Evolutionary conservation across 2,888 invertebrate species (phyloP), one percentile per base, ranked within the genome.

Genomic region (Heteromyza rotundicornis): DNA sequence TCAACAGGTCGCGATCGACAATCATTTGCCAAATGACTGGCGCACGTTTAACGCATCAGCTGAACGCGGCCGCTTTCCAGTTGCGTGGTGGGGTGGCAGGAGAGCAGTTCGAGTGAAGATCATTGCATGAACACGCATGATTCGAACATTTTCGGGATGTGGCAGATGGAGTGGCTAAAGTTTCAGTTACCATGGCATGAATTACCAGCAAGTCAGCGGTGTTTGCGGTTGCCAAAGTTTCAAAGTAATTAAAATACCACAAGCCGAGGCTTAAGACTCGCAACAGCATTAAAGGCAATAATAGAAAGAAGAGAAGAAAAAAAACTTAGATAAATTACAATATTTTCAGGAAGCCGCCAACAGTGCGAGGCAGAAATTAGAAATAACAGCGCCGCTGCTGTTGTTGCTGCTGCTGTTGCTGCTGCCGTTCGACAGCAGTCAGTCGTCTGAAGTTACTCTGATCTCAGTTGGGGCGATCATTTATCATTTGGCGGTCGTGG

Each of bases 11-110:
- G 75, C 77, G 78, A 80, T 79, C 79, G 78, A 74, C 78, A 80
- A 74, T 74, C 77, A 74, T 79, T 79, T 76, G 68, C 71, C 72
- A 80, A 79, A 79, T 75, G 75, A 71, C 76, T 77, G 71, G 67
- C 67, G 77, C 77, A 80, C 78, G 78, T 74, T 78, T 75, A 74
- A 70, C 72, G 70, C 76, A 79, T 77, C 78, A 77, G 47, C 59
- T 57, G 27, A 27, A 10, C 27, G 27, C 27, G 10, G 27, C 27
- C 27, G 27, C 27, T 3, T n/a, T 40, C 14, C 40, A 40, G 40
- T n/a, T 40, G 40, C n/a, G n/a, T 40, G 40, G 16, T 3, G 40
- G n/a, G 27, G 40, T n/a, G 16, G 40, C 32, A 32, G 12, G 32
- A 8, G 32, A 5, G 5, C 32, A 32, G 5, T 40, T 40, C n/a